phyloP scores from a whole-genome alignment of 2,888 invertebrate genomes.

The Drepana falcataria region DNA sequence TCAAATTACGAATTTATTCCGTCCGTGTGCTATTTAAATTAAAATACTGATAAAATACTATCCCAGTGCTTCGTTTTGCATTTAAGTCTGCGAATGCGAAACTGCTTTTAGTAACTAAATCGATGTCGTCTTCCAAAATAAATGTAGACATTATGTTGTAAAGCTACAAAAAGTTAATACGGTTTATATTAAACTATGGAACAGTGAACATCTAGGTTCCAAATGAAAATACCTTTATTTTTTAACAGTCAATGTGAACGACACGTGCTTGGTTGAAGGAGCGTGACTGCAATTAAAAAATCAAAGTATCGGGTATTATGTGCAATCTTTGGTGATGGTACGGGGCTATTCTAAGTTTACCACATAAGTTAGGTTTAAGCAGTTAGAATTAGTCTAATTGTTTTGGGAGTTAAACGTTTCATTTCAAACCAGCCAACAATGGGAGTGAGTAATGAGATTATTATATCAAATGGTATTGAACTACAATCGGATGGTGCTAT shows the following conservation, averaged over 20 bases:
- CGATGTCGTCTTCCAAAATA: conserved; percentile 65
- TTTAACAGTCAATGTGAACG: conserved; percentile 67
- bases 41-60: conserved; percentile 8
- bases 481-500: conserved; percentile 56
- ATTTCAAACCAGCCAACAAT: conserved; percentile 63
- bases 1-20: conserved; percentile 66
- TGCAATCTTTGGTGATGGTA: conserved; percentile 89
- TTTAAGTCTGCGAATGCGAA: conserved; percentile 27
- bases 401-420: conserved; percentile 54
- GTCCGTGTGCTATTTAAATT: conserved; percentile 39
- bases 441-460: conserved; percentile 27
- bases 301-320: conserved; percentile 89
- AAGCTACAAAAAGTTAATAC: conserved; percentile 28
- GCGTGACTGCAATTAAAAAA: conserved; percentile 77
- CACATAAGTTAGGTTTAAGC: conserved; percentile 42
- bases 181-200: conserved; percentile 44
- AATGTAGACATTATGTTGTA: conserved; percentile 46
- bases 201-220: conserved; percentile 48
- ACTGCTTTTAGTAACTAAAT: conserved; percentile 36
- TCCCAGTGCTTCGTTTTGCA: conserved; percentile 36
- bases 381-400: conserved; percentile 43
- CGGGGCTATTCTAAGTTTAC: conserved; percentile 69
- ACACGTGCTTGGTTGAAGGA: conserved; percentile 48
- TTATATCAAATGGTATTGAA: conserved; percentile 16
- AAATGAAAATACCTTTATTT: conserved; percentile 68